phyloP scores from a whole-genome alignment of 2,113 vertebrate species.

The Fulica atra region DNA sequence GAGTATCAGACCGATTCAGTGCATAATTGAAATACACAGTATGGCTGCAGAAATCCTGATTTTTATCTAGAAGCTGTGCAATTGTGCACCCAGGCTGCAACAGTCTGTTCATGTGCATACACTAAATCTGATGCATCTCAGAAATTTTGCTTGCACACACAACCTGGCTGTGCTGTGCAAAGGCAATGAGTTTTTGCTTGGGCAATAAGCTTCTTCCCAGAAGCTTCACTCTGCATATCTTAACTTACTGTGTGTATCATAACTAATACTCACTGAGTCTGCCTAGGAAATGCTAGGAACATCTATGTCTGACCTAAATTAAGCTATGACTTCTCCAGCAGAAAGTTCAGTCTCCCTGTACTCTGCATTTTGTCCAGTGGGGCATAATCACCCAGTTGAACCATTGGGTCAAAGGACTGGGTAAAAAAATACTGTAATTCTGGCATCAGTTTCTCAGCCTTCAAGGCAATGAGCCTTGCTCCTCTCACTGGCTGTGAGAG shows the following conservation, averaged over 20 bases:
- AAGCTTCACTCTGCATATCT: neutral
- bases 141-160: neutral
- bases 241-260: neutral
- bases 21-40: neutral
- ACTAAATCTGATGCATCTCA: neutral
- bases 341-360: neutral
- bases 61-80: neutral
- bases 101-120: neutral
- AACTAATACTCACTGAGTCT: neutral
- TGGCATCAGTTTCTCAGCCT: neutral
- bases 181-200: accelerated
- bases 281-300: neutral
- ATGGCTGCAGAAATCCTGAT: neutral
- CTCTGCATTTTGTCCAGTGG: neutral
- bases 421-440: neutral
- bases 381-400: neutral
- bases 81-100: neutral
- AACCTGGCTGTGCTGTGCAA: neutral
- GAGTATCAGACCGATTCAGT: neutral
- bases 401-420: neutral
- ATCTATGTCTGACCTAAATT: too few relatives aligned
- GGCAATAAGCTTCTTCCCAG: neutral
- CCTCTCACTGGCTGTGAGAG: neutral
- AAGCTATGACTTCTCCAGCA: neutral
- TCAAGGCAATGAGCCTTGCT: neutral